Evolutionary conservation across 2,888 invertebrate genomes (phyloP), one percentile per base, ranked within the genome.

Genomic region (Andrena haemorrhoa): DNA sequence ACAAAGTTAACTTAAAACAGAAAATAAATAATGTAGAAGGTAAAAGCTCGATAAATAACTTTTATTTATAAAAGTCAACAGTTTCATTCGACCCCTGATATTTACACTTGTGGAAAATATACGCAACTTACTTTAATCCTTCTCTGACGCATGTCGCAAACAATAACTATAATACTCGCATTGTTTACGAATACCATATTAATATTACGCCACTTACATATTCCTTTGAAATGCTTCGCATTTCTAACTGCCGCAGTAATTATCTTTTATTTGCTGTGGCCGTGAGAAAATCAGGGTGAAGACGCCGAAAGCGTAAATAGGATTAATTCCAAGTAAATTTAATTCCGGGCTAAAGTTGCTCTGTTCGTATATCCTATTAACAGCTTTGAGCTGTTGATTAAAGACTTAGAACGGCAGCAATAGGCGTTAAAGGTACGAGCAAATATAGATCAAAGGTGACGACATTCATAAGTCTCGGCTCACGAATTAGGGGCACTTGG

Each of bases 301-400:
- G 58, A 16, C 56, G 74, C 56, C 35, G 35, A 58, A 26, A n/a
- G 26, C 10, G 41, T 69, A 76, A 76, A 76, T 69, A n/a, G 47
- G 53, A 64, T 41, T 41, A 41, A 41, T 41, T 41, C 41, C 41
- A 16, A 41, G 41, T 41, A 26, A 70, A 79, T 74, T 58, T 72
- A 75, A 79, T 66, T 51, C 56, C 2, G 12, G 65, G 53, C 20
- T 51, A 51, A 70, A 60, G 47, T 47, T 79, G 63, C 72, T 74
- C 47, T 61, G 58, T 87, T 56, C 33, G 66, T 56, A 60, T 31
- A 72, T 58, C 61, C 61, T 66, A 86, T 84, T 86, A 82, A 73
- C 20, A 77, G 65, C 41, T 74, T 75, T 60, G 65, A 79, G 74
- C 41, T 74, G 83, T 76, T 88, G 80, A 88, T 86, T 86, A 85